These are phyloP conservation scores for Bubo scandiacus DNA, from an alignment of 2,113 vertebrate species.

Conservation along the genomic window DNA sequence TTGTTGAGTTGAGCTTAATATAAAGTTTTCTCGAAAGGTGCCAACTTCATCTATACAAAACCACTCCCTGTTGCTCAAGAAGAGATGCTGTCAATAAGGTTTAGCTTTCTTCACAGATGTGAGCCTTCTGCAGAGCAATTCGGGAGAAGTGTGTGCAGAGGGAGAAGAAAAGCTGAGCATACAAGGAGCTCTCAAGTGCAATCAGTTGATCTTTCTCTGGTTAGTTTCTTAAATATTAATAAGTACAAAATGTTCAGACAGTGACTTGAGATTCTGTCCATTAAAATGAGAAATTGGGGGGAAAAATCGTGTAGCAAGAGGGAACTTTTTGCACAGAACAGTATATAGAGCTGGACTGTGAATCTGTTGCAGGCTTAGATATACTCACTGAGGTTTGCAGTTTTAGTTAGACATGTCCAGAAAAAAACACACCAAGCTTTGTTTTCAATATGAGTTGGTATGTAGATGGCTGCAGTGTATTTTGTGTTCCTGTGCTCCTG, in stretches of 20 bases:
- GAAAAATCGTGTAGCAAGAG: neutral
- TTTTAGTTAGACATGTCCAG: neutral
- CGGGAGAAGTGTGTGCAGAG: neutral
- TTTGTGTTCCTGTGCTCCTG: neutral
- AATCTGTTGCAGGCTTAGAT: neutral
- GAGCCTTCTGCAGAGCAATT: neutral
- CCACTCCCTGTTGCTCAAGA: neutral
- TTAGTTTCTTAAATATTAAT: constrained; percentile 59
- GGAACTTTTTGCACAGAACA: neutral
- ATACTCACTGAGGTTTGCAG: neutral
- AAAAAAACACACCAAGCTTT: neutral
- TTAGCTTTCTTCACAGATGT: neutral
- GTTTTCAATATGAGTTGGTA: neutral
- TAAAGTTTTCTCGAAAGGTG: neutral
- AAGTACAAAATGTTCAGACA: constrained; percentile 38
- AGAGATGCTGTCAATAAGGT: neutral
- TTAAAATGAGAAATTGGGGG: neutral
- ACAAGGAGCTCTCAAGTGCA: neutral
- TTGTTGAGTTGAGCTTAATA: neutral
- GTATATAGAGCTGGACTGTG: neutral
- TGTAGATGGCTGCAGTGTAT: neutral
- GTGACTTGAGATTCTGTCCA: neutral
- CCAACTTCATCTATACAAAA: neutral
- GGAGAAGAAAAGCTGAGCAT: neutral
- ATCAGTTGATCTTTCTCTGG: neutral